These are phyloP conservation scores for Agrypnia vestita DNA, from an alignment of 1,140 invertebrate species.

Conservation along the genomic window DNA sequence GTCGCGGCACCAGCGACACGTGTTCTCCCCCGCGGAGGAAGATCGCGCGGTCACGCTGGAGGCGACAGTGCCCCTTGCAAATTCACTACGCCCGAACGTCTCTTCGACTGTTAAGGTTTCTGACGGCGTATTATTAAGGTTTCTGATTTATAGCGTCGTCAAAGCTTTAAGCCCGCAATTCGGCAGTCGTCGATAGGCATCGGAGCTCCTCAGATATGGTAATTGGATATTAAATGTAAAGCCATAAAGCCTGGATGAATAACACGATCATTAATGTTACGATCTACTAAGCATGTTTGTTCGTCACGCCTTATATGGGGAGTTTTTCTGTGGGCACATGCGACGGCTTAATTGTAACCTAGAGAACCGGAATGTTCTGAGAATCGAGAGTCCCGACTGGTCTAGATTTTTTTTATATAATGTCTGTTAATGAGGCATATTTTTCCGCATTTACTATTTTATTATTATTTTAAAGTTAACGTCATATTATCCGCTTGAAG, in stretches of 20 bases:
- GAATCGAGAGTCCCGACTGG: no score
- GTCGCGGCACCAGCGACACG: conserved; percentile 30
- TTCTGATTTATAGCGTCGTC: conserved; percentile 23
- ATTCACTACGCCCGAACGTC: background rate
- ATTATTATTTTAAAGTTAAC: no score
- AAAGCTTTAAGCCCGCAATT: conserved; percentile 11
- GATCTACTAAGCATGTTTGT: conserved; percentile 19
- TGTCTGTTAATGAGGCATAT: no score
- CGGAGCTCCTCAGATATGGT: conserved; percentile 10
- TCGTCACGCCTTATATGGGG: conserved; percentile 12
- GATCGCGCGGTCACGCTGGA: background rate
- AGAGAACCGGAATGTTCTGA: no score
- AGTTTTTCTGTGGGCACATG: background rate
- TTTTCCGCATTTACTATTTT: no score
- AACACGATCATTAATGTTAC: conserved; percentile 19
- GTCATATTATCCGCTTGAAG: no score
- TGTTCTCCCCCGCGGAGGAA: conserved; percentile 10
- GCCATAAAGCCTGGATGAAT: background rate
- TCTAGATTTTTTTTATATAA: no score
- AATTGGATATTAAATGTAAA: conserved; percentile 6
- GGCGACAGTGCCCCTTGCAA: background rate
- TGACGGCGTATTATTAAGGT: conserved; percentile 3
- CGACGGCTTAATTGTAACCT: no score
- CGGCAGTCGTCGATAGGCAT: conserved; percentile 15
- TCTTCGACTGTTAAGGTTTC: conserved; percentile 14